These are phyloP conservation scores for Helostoma temminkii DNA, from an alignment of 2,797 vertebrate genomes.

Conservation along the genomic window DNA sequence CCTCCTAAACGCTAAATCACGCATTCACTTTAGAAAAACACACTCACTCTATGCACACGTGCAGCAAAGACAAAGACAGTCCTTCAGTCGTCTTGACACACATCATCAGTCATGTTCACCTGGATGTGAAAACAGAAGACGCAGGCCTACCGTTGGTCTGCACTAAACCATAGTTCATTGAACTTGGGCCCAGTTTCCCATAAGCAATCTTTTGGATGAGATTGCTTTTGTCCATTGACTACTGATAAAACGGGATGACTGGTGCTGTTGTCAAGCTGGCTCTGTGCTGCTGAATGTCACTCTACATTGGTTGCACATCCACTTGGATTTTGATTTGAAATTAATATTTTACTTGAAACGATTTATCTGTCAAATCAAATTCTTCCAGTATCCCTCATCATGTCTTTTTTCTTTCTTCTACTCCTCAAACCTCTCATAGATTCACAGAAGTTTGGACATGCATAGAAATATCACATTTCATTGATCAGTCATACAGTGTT, in stretches of 20 bases:
- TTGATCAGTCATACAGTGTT: no score
- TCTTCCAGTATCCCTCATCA: not conserved
- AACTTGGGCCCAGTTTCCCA: slow-evolving; percentile 63
- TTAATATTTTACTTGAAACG: slow-evolving; percentile 21
- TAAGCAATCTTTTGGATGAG: slow-evolving; percentile 44
- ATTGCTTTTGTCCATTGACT: slow-evolving; percentile 62
- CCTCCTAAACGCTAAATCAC: slow-evolving; percentile 55
- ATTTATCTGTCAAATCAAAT: slow-evolving; percentile 34
- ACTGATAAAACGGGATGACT: slow-evolving; percentile 34
- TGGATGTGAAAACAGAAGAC: slow-evolving; percentile 65
- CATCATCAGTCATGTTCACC: slow-evolving; percentile 69
- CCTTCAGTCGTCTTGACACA: slow-evolving; percentile 72
- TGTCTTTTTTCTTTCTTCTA: slow-evolving; percentile 5
- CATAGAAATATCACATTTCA: no score
- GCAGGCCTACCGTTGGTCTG: slow-evolving; percentile 48
- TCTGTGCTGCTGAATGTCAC: slow-evolving; percentile 15
- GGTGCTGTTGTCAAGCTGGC: slow-evolving; percentile 36
- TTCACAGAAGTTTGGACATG: no score
- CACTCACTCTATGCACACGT: slow-evolving; percentile 36
- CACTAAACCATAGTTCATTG: slow-evolving; percentile 62
- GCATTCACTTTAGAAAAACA: slow-evolving; percentile 61
- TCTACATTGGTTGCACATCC: not conserved
- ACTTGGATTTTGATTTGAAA: slow-evolving; percentile 38
- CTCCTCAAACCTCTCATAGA: not conserved
- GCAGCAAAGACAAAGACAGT: slow-evolving; percentile 62